phyloP scores from a whole-genome alignment of 2,888 invertebrate genomes.

The Drosophila histrio region DNA sequence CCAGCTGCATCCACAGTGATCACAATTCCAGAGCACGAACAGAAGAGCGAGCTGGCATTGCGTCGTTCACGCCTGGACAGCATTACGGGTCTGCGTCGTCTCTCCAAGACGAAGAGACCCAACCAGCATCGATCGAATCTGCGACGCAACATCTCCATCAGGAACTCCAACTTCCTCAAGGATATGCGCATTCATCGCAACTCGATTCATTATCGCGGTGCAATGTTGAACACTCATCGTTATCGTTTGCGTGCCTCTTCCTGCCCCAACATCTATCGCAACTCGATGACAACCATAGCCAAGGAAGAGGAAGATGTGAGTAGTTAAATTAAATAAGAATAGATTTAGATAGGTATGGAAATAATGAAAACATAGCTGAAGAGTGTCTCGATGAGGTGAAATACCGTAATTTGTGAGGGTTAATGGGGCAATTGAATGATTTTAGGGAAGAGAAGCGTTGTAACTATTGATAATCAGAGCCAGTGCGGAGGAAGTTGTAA shows the following conservation, averaged over 20 bases:
- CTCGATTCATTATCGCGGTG: conserved; percentile 93
- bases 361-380: no score
- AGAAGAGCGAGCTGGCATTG: conserved; percentile 44
- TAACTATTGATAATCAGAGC: neutral
- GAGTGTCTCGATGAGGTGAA: no score
- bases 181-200: conserved; percentile 89
- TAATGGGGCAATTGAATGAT: no score
- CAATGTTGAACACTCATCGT: conserved; percentile 92
- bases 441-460: no score
- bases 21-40: conserved; percentile 77
- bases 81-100: conserved; percentile 76
- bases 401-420: no score
- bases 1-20: conserved; percentile 60
- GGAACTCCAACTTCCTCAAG: conserved; percentile 88
- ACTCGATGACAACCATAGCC: conserved; percentile 94
- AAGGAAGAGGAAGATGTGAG: conserved; percentile 90
- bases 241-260: conserved; percentile 94
- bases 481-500: neutral
- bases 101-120: conserved; percentile 80
- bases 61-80: conserved; percentile 72
- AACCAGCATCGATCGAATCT: conserved; percentile 80
- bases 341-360: neutral
- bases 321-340: conserved; percentile 20
- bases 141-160: conserved; percentile 81
- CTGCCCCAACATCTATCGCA: conserved; percentile 95